Evolutionary conservation across 1,140 invertebrate species (phyloP), one percentile per base, ranked within the genome.

Genomic region (Trinorchestia longiramus): DNA sequence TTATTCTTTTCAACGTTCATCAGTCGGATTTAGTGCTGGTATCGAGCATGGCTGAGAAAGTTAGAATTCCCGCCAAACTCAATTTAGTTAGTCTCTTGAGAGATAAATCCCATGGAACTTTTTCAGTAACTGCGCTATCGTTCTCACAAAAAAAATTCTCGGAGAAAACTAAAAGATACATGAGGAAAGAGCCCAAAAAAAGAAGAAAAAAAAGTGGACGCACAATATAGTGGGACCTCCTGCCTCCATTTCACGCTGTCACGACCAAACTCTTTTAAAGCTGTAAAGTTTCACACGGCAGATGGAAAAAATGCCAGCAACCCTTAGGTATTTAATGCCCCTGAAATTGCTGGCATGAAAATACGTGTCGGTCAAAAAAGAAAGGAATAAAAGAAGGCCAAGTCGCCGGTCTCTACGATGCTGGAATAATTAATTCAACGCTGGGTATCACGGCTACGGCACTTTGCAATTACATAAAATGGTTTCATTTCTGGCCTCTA

Each of bases 211-310:
- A 90, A 90, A 90, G 43, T 90, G 4, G 8, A 77, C 62, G 62
- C 28, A 43, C 88, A 43, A 90, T 90, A 90, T 42, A 90, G 88
- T 90, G 88, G 0, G 28, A 90, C 41, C n/a, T 41, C 36, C 4
- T 4, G 88, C 43, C 88, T 90, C 88, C 43, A 90, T 90, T 90
- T 90, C 88, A 90, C 88, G 88, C 88, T 90, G 88, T 90, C 88
- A 43, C 88, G 88, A 43, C 88, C 88, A 90, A 90, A 87, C 87
- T 87, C 36, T 87, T 87, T 87, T 87, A 87, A 87, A 87, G 87
- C 87, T 87, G 36, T 36, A 87, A 87, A 87, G 87, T 87, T 87
- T 87, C 87, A 87, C 87, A 41, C 87, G 87, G 87, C 87, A 87
- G 87, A 87, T 87, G 41, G 87, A 87, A 87, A 87, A 87, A 87